A percentile compares a stretch with the other conserved stretches of the same genome.
Conservation (phyloP, 2,797 vertebrate species). For the Phrynocephalus guinanensis region DNA sequence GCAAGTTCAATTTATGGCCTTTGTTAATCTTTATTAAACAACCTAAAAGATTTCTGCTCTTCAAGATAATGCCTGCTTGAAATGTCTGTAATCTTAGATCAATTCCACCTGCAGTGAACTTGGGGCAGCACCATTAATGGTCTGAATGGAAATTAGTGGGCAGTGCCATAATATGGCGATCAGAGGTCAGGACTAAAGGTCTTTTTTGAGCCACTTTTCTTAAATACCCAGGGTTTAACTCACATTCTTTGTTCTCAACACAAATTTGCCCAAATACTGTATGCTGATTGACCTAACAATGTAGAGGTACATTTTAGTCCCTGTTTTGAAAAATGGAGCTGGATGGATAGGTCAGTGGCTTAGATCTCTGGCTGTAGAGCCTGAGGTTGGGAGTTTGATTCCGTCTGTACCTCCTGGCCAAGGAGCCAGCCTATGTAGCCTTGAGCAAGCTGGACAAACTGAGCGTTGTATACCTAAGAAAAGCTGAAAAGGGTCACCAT, state of each 20-base stretch:
- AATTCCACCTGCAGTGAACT: background rate
- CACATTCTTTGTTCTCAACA: background rate
- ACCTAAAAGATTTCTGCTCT: background rate
- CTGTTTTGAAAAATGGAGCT: background rate
- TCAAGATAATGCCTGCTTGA: background rate
- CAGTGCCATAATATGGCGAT: background rate
- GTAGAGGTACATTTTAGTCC: background rate
- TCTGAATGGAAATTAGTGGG: background rate
- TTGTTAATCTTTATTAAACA: background rate
- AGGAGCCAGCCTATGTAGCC: too few species aligned
- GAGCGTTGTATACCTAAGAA: too few species aligned
- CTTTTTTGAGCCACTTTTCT: background rate
- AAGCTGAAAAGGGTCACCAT: too few species aligned
- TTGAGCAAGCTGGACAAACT: too few species aligned
- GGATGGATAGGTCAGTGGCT: too few species aligned
- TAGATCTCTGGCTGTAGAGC: too few species aligned
- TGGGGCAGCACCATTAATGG: too few species aligned
- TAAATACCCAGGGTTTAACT: background rate
- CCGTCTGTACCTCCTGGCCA: too few species aligned
- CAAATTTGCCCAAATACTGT: background rate
- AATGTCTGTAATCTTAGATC: background rate
- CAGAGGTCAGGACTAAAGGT: background rate
- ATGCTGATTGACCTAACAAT: background rate
- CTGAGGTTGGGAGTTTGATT: too few species aligned
- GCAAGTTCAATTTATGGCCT: background rate